These are phyloP conservation scores for Platynereis dumerilii DNA, from an alignment of 2,888 invertebrate species.

Conservation along the genomic window DNA sequence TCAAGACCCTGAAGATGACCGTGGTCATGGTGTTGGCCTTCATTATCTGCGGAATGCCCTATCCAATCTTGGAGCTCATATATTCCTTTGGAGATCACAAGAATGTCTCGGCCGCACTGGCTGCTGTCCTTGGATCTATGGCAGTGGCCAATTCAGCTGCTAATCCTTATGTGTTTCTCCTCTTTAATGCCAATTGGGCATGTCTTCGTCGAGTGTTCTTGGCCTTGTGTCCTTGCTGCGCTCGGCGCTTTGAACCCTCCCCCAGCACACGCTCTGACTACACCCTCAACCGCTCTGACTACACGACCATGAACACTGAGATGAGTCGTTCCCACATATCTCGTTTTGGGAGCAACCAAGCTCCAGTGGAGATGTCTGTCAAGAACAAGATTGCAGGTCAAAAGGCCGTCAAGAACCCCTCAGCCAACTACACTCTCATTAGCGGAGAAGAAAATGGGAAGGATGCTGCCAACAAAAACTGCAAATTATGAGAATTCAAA, in stretches of 20 bases:
- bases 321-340: too few species aligned
- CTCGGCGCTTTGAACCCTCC: conserved; percentile 18
- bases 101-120: conserved; percentile 38
- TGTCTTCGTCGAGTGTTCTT: conserved; percentile 16
- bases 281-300: conserved; percentile 10
- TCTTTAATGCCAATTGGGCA: conserved; percentile 51
- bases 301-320: conserved; percentile 6
- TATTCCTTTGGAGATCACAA: conserved; percentile 55
- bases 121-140: conserved; percentile 55
- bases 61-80: conserved; percentile 59
- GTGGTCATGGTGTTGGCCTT: conserved; percentile 60
- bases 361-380: too few species aligned
- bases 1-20: conserved; percentile 63
- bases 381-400: too few species aligned
- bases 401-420: too few species aligned
- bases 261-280: conserved; percentile 23
- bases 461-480: too few species aligned
- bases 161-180: conserved; percentile 60
- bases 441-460: too few species aligned
- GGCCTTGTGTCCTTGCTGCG: conserved; percentile 14
- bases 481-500: too few species aligned
- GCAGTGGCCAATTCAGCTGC: conserved; percentile 59
- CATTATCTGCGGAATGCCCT: conserved; percentile 58
- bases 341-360: too few species aligned
- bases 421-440: too few species aligned